A percentile compares a stretch with the other conserved stretches of the same genome.
Conservation (phyloP, 1,140 invertebrate species). For the Drosophila kanapiae region DNA sequence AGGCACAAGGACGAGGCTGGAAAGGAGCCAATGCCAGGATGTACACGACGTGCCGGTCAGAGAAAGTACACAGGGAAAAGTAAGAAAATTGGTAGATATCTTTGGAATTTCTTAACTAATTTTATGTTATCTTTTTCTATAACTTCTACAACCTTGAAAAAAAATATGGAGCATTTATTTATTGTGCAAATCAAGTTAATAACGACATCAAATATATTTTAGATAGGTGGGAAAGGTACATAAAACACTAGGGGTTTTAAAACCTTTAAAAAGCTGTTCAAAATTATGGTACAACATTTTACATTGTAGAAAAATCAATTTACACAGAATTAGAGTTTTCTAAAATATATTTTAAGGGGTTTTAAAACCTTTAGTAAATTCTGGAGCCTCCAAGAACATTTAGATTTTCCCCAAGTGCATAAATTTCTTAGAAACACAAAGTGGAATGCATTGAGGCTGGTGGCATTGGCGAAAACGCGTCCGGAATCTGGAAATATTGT, state of each 20-base stretch:
- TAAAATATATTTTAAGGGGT: no score
- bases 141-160: no score
- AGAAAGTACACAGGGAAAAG: neutral
- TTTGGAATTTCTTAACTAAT: neutral
- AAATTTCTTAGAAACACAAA: conserved; percentile 26
- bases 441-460: conserved; percentile 56
- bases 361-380: no score
- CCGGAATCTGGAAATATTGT: conserved; percentile 14
- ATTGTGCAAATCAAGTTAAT: no score
- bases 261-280: no score
- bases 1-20: conserved; percentile 29
- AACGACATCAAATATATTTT: neutral
- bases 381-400: no score
- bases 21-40: conserved; percentile 12
- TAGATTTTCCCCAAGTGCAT: neutral
- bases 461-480: conserved; percentile 16
- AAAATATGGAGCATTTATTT: neutral
- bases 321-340: no score
- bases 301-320: no score
- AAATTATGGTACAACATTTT: no score
- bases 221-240: no score
- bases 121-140: neutral
- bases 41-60: conserved; percentile 64
- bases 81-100: neutral
- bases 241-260: no score